These are phyloP conservation scores for Rhombomys opimus DNA, from an alignment of 2,113 vertebrate genomes.

Conservation along the genomic window DNA sequence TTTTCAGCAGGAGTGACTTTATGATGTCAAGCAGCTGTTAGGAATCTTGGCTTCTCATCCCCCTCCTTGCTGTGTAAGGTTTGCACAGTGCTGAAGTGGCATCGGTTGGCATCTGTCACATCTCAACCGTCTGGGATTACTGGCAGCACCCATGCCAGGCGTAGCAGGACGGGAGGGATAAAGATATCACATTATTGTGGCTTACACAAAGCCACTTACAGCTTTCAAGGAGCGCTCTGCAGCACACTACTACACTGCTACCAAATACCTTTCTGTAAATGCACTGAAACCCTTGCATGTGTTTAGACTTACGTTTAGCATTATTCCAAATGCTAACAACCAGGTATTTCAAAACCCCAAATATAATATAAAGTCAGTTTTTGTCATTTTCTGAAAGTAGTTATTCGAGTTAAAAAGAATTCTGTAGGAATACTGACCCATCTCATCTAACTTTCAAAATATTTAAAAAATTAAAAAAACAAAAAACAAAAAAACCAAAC, in stretches of 20 bases:
- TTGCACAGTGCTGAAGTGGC: not conserved
- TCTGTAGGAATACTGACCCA: constrained; percentile 57
- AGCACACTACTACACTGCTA: constrained; percentile 38
- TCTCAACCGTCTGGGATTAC: not conserved
- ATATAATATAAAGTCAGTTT: constrained; percentile 70
- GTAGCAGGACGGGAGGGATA: not conserved
- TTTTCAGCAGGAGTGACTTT: not conserved
- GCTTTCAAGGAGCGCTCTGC: constrained; percentile 30
- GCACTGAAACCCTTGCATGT: constrained; percentile 4
- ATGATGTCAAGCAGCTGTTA: not conserved
- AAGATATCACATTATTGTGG: constrained; percentile 40
- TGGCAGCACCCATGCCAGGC: not conserved
- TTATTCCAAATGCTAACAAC: constrained; percentile 51
- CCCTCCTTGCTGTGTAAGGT: not conserved
- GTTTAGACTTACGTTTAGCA: constrained; percentile 57
- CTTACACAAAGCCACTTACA: constrained; percentile 52
- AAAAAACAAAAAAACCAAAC: not conserved
- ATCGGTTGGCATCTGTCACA: no score
- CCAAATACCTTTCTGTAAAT: constrained; percentile 65
- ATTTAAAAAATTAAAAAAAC: constrained; percentile 29
- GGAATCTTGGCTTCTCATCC: not conserved
- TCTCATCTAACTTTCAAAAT: constrained; percentile 61
- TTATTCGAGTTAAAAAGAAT: constrained; percentile 48
- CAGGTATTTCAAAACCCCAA: constrained; percentile 44
- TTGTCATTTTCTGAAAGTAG: constrained; percentile 66